Evolutionary conservation across 2,888 invertebrate species (phyloP), one percentile per base, ranked within the genome.

Genomic region (Monochamus alternatus): DNA sequence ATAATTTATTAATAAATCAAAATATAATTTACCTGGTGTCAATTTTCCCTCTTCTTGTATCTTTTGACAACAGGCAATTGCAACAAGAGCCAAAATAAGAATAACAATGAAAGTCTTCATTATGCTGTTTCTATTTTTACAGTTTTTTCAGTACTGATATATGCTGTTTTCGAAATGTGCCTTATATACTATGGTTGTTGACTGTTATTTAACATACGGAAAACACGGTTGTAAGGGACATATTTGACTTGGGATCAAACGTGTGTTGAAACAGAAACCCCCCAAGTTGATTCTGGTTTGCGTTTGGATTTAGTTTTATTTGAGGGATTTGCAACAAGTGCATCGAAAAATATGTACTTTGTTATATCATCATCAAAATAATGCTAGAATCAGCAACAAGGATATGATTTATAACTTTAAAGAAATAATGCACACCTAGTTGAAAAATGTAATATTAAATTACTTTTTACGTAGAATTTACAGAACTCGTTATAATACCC

Each of bases 91-190:
- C 30, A 73, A 52, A 3, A 73, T 5, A 59, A 73, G 22, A 9
- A 73, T 14, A 44, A 59, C 59, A 14, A 73, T n/a, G 44, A 44
- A 14, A 44, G 65, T 51, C 47, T 66, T 73, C 73, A 73, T 72
- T 55, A 58, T 72, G n/a, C 8, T 38, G 44, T 72, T 38, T 31
- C 2, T 10, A 10, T 22, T 22, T 32, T 47, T 22, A 55, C n/a
- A 7, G 4, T 1, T 7, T 5, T 12, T 14, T 55, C 14, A 8
- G 55, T 55, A 55, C n/a, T 55, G 12, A n/a, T 55, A 7, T 14
- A n/a, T 14, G 55, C 4, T 55, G 55, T 55, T 55, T 55, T 14
- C 14, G 14, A 55, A 55, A n/a, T 14, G 7, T n/a, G 3, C n/a
- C 47, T 62, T 62, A n/a, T 44, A 47, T 47, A 44, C 5, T 7